These are phyloP conservation scores for Galendromus occidentalis DNA, from an alignment of 1,140 invertebrate species.

Conservation along the genomic window DNA sequence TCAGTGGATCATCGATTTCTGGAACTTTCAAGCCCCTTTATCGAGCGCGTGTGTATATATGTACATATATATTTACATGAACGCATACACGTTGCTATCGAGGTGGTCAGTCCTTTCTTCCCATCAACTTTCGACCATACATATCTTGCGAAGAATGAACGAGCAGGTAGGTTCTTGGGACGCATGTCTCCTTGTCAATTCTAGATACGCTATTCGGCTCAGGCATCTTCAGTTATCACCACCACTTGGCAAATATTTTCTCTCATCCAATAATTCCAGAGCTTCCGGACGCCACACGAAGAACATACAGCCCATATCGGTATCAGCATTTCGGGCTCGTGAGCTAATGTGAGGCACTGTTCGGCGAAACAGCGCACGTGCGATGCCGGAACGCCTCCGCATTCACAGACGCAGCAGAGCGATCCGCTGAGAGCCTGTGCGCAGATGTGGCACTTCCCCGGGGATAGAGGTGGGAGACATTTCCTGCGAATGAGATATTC, in stretches of 20 bases:
- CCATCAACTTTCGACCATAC: too few species aligned
- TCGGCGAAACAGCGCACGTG: neutral
- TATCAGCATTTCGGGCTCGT: neutral
- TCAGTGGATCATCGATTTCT: too few species aligned
- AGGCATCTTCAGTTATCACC: neutral
- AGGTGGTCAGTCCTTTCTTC: too few species aligned
- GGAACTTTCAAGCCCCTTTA: too few species aligned
- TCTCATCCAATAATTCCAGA: neutral
- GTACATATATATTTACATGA: too few species aligned
- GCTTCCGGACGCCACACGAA: neutral
- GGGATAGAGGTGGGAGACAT: neutral
- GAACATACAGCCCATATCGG: neutral
- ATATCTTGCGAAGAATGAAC: too few species aligned
- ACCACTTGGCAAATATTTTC: neutral
- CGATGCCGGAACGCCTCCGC: neutral
- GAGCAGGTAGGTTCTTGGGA: too few species aligned
- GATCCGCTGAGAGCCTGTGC: neutral
- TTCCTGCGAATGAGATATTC: neutral
- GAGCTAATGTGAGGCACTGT: neutral
- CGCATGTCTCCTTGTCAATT: too few species aligned
- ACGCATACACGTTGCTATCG: too few species aligned
- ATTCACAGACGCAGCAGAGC: neutral
- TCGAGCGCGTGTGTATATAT: too few species aligned
- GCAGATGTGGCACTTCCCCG: neutral
- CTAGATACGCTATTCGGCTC: too few species aligned